Base-by-base conservation (phyloP, 2,888 invertebrate species). In the Bugulina stolonifera region DNA sequence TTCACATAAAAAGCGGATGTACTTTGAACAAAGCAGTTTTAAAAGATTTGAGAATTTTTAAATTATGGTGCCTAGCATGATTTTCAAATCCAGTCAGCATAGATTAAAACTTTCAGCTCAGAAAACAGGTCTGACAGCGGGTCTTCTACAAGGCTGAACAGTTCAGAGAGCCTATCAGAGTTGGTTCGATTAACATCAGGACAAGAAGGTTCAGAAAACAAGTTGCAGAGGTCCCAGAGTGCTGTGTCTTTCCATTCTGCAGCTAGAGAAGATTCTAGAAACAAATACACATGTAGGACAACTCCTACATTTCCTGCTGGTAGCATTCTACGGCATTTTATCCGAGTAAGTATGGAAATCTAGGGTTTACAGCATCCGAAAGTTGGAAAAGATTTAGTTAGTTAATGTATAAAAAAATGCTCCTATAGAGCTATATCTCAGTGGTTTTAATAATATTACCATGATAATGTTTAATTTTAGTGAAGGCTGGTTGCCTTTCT, bases 141-240 rank as follows among this genome's bases (percentile, higher is more conserved):
- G 10, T 32, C 32, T 5, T 64, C 64, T 14, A 10, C 64, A 32
- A 32, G 10, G n/a, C 18, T 64, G 34, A 64, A 34, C 34, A 64
- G 64, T n/a, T 25, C 34, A 32, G 64, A 64, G 5, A 64, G 27
- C 32, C 10, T 64, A 14, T 10, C 64, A 14, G 27, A 25, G 25
- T 32, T 32, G 32, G 64, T 25, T 25, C 25, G 64, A 64, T 18
- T 43, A 10, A 43, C 43, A 43, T 43, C 43, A 5, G 43, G 43
- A 10, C 43, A 43, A 43, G 64, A 64, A 5, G 32, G 10, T 14
- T 10, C 25, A 14, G 32, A 27, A 32, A 14, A 14, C 27, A 14
- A 32, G n/a, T 32, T 64, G 5, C 22, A 64, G 32, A 25, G 64
- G 32, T 64, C 64, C 27, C 64, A 64, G 32, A 64, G 64, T 64